These are phyloP conservation scores for Chelidonichthys spinosus DNA, from an alignment of 2,797 vertebrate genomes.

Conservation along the genomic window DNA sequence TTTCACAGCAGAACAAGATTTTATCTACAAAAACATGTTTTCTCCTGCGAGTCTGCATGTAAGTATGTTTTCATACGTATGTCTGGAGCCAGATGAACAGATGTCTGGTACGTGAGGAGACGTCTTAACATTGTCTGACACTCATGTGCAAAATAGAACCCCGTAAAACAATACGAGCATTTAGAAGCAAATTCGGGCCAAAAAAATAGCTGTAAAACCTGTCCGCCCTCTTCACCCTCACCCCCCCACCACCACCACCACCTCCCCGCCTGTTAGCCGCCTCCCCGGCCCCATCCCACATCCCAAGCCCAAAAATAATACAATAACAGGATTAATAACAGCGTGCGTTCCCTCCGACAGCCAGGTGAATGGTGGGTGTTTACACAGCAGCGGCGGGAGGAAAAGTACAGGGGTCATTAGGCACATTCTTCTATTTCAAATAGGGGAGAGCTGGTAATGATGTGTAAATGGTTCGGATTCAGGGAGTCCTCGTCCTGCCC, in stretches of 20 bases:
- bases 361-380: constrained; percentile 56
- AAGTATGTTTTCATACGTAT: constrained; percentile 16
- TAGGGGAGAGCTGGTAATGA: constrained; percentile 54
- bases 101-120: constrained; percentile 49
- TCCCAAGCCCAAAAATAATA: constrained; percentile 58
- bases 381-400: constrained; percentile 49
- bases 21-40: constrained; percentile 37
- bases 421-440: constrained; percentile 60
- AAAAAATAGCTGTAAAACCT: constrained; percentile 49
- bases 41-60: constrained; percentile 29
- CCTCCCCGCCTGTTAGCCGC: constrained; percentile 13
- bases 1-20: constrained; percentile 40
- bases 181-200: constrained; percentile 45
- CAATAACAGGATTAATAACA: constrained; percentile 68
- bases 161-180: constrained; percentile 59
- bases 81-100: constrained; percentile 48
- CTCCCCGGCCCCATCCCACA: constrained; percentile 27
- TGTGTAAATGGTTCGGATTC: constrained; percentile 48
- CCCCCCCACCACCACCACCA: neutral
- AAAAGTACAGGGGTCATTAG: constrained; percentile 48
- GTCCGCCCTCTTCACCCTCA: constrained; percentile 11
- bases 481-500: constrained; percentile 42
- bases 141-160: constrained; percentile 56
- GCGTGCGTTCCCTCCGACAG: constrained; percentile 36
- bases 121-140: constrained; percentile 58